Evolutionary conservation across 2,113 vertebrate genomes (phyloP).

Genomic region (Ageneiosus marmoratus): DNA sequence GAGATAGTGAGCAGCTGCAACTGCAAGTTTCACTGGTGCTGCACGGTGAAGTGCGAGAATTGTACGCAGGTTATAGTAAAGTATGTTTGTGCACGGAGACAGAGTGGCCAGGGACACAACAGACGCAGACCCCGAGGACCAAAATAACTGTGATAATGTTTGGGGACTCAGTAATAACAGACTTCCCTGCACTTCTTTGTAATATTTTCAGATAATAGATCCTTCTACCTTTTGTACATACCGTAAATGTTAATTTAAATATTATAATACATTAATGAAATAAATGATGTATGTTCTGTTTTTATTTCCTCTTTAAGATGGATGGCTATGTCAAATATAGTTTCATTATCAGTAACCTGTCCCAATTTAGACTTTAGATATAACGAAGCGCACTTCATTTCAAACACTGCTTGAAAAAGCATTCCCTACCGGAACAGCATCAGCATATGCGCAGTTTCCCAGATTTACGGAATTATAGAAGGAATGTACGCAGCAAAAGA

Average conservation of each 20-base stretch:
- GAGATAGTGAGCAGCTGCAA: slow-evolving; percentile 89
- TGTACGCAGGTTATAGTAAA: slow-evolving; percentile 82
- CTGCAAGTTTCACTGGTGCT: slow-evolving; percentile 98
- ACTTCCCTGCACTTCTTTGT: slow-evolving; percentile 38
- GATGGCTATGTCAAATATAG: not conserved
- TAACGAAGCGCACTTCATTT: not conserved
- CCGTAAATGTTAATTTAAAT: slow-evolving; percentile 35
- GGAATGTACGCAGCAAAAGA: not conserved
- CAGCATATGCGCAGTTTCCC: not conserved
- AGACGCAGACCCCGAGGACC: slow-evolving; percentile 65
- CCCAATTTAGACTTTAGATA: not conserved
- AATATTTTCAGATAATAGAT: not conserved
- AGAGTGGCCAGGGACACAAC: slow-evolving; percentile 47
- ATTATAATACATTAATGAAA: slow-evolving; percentile 46
- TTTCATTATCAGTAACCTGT: not conserved
- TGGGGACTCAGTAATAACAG: not conserved
- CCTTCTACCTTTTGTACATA: slow-evolving; percentile 31
- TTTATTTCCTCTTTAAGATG: not conserved
- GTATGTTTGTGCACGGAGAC: slow-evolving; percentile 79
- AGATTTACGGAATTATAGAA: not conserved
- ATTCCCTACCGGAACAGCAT: not conserved
- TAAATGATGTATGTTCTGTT: not conserved
- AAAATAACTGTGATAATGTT: slow-evolving; percentile 57
- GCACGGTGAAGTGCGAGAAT: slow-evolving; percentile 88
- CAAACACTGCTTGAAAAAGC: not conserved